These are phyloP conservation scores for Gonioctena quinquepunctata DNA, from an alignment of 1,140 invertebrate genomes.

Conservation along the genomic window DNA sequence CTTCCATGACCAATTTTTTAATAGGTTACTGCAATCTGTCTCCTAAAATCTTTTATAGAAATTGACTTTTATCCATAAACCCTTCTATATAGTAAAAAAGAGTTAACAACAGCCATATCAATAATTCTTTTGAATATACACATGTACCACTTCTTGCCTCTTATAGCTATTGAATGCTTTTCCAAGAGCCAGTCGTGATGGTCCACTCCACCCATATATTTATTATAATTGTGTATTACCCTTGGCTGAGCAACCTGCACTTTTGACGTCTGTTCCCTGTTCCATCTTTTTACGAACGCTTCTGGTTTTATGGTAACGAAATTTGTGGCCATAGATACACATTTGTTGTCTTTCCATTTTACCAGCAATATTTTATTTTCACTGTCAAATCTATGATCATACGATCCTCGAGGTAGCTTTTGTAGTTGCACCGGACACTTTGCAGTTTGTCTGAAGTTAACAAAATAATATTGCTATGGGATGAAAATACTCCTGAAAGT, in stretches of 20 bases:
- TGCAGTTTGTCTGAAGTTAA: too few relatives aligned
- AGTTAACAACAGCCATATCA: constrained; percentile 24
- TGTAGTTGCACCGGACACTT: constrained; percentile 27
- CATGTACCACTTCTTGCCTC: constrained; percentile 31
- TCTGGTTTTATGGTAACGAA: constrained; percentile 37
- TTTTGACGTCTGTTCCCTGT: constrained; percentile 24
- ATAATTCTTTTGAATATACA: constrained; percentile 16
- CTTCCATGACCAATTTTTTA: neutral
- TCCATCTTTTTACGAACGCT: constrained; percentile 34
- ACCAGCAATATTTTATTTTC: constrained; percentile 32
- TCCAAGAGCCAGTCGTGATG: constrained; percentile 29
- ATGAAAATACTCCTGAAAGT: too few relatives aligned
- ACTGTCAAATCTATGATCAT: constrained; percentile 35
- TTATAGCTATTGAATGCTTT: constrained; percentile 25
- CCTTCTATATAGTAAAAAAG: constrained; percentile 11
- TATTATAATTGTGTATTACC: neutral
- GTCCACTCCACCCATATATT: constrained; percentile 20
- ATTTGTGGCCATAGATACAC: constrained; percentile 33
- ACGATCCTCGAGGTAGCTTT: constrained; percentile 28
- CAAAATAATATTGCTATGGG: too few relatives aligned
- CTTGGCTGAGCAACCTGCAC: constrained; percentile 1
- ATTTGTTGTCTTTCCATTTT: constrained; percentile 36
- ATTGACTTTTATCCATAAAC: constrained; percentile 16
- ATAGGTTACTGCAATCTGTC: constrained; percentile 3
- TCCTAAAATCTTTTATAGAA: constrained; percentile 19